These are phyloP conservation scores for Drosophila limbata DNA, from an alignment of 2,888 invertebrate species.

Conservation along the genomic window DNA sequence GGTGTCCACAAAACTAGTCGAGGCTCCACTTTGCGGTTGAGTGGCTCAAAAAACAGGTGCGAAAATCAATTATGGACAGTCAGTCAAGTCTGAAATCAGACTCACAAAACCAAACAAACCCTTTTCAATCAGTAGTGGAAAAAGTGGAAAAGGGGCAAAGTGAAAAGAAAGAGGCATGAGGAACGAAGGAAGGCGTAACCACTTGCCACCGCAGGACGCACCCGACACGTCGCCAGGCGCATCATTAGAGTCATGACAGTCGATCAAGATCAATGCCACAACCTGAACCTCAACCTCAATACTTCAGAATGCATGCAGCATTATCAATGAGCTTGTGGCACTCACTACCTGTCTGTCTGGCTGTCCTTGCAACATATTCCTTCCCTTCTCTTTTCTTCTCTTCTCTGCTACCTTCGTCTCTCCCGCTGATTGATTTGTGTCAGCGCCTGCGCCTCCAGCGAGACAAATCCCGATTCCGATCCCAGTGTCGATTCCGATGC, in stretches of 20 bases:
- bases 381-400: background rate
- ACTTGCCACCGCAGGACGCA: constrained; percentile 73
- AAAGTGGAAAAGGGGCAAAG: background rate
- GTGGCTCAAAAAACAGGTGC: constrained; percentile 57
- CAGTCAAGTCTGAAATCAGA: constrained; percentile 48
- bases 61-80: constrained; percentile 70
- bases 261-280: constrained; percentile 58
- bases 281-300: background rate
- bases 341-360: constrained; percentile 44
- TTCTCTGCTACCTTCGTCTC: background rate
- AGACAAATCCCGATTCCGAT: constrained; percentile 50
- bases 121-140: constrained; percentile 45
- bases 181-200: constrained; percentile 38
- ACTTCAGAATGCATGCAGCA: constrained; percentile 6
- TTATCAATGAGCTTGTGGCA: constrained; percentile 39
- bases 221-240: constrained; percentile 71
- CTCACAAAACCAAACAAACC: constrained; percentile 26
- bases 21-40: constrained; percentile 59
- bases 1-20: constrained; percentile 5
- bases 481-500: constrained; percentile 20
- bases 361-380: constrained; percentile 4
- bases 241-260: constrained; percentile 67
- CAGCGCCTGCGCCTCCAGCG: constrained; percentile 61
- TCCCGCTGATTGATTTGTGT: constrained; percentile 73
- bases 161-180: background rate